These are phyloP conservation scores for Hydrozoanthus tunicans DNA, from an alignment of 64 coral and sea anemone genomes.

Conservation along the genomic window DNA sequence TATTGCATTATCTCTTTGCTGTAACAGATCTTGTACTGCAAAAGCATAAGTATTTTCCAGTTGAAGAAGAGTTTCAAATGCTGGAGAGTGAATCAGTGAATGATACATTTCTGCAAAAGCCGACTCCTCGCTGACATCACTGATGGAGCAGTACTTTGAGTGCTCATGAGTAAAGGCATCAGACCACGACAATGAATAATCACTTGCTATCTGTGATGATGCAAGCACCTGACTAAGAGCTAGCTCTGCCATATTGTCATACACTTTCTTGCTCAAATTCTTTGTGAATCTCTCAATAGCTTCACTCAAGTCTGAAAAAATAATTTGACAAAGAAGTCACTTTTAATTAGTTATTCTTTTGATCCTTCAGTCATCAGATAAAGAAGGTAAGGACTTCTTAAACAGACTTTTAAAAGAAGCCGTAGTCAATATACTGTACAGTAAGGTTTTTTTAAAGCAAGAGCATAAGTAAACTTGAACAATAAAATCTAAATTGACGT, in stretches of 20 bases:
- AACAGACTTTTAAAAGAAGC: no score
- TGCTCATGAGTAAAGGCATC: constrained; percentile 92
- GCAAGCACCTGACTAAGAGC: constrained; percentile 68
- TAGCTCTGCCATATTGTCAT: constrained; percentile 68
- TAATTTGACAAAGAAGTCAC: not conserved
- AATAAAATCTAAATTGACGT: no score
- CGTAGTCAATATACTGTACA: no score
- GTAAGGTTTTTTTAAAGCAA: no score
- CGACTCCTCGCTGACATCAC: constrained; percentile 79
- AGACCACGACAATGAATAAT: constrained; percentile 70
- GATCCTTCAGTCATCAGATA: not conserved
- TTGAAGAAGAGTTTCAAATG: constrained; percentile 94
- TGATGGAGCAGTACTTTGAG: constrained; percentile 66
- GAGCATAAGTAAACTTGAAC: no score
- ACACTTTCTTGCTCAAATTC: constrained; percentile 20
- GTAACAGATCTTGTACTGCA: constrained; percentile 84
- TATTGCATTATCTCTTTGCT: constrained; percentile 82
- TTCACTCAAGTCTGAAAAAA: constrained; percentile 55
- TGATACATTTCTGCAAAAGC: constrained; percentile 97
- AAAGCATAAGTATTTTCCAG: constrained; percentile 97
- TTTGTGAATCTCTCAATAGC: constrained; percentile 70
- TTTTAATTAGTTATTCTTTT: not conserved
- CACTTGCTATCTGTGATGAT: constrained; percentile 62
- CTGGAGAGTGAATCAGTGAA: constrained; percentile 87
- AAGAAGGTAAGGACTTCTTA: not conserved